Base-by-base conservation (phyloP, 2,113 vertebrate genomes). In the Mola mola region DNA sequence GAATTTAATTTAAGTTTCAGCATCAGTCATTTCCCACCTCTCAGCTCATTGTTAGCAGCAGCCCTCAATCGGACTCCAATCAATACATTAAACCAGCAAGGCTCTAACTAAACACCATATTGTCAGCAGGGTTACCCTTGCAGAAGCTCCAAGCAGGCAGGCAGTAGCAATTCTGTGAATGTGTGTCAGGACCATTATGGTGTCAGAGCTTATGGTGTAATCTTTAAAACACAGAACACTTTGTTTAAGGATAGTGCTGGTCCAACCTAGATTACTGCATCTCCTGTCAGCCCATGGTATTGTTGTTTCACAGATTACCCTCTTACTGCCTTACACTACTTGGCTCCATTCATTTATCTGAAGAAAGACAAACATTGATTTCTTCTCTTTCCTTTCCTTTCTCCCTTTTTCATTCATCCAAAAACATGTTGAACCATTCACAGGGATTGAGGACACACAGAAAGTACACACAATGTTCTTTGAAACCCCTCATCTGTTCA, bases 251-350 rank as follows among this genome's bases (percentile, higher is more conserved):
- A 84, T 67, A 78, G 79, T 25, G 26, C 66, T 34, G 78, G 69
- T 80, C 79, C 80, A 73, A 68, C 72, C 68, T 80, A 83, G 88
- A 88, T 88, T 77, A 87, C 73, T 41, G 76, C 38, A 16, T 83
- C 75, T 84, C 47, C 55, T 82, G 77, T 84, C 81, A 80, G 67
- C 75, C 81, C 65, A 21, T 16, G 52, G 75, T 77, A 85, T 86
- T 89, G 87, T 89, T 75, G 84, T 82, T 79, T 67, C 84, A 66
- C 66, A 87, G 82, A 89, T 89, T 88, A 84, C 78, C 56, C 74
- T 85, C 62, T 81, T 72, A 80, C 83, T 22, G 52, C 63, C 71
- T 64, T 40, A 69, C 59, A 61, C 67, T 37, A 53, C 63, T 22
- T 2, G 66, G 73, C 74, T 80, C 57, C 40, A 49, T 67, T 58